Base-by-base conservation (phyloP, 2,113 vertebrate genomes). In the Chlamydotis undulata region DNA sequence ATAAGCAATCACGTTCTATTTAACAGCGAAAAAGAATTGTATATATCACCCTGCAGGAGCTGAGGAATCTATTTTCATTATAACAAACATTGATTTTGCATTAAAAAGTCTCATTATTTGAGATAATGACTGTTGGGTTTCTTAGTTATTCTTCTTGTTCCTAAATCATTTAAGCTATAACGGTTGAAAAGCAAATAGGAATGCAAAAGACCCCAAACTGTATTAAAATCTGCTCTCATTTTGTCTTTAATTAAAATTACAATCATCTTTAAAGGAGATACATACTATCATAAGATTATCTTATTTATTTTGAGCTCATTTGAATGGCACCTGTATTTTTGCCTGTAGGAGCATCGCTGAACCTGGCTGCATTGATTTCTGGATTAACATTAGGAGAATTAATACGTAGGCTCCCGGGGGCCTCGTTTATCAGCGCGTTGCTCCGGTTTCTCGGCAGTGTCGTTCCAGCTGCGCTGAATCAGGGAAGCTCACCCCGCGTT, bases 31-130 rank as follows among this genome's bases (percentile, higher is more conserved):
- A 98, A 98, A 97, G 97, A 98, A 97, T 95, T 94, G 96, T 97
- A 94, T 83, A 23, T 96, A 96, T 97, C 96, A 94, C 97, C 95
- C 98, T 97, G 97, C 93, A 97, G 97, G 97, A 98, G 96, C 96
- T 70, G 94, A 96, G 92, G 96, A 97, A 98, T 98, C 97, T 98
- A 97, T 98, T 98, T 98, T 98, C 98, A 97, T 98, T 98, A 98
- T 96, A 98, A 97, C 97, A 98, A 98, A 97, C 94, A 98, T 98
- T 98, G 98, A 98, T 98, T 98, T 98, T 98, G 96, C 97, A 98
- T 98, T 98, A 96, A 98, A 98, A 98, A 97, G 97, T 97, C 98
- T 98, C 97, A 98, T 98, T 98, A 98, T 98, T 98, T 97, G 97
- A 97, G 98, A 97, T 98, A 98, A 98, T 98, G 97, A 98, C 96